These are phyloP conservation scores for Coregonus suidteri DNA, from an alignment of 2,797 vertebrate genomes.

Conservation along the genomic window DNA sequence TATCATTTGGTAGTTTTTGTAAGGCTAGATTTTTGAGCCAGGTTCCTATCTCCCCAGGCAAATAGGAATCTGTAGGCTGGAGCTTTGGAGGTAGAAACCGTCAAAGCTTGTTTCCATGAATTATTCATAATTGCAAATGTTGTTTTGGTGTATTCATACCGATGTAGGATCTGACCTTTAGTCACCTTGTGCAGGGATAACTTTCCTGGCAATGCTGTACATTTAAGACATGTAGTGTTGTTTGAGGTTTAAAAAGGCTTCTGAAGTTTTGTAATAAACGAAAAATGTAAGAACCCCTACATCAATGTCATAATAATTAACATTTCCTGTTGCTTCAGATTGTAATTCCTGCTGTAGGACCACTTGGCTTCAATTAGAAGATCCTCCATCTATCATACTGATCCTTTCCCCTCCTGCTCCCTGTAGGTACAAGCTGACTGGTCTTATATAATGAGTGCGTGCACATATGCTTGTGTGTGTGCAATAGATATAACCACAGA, in stretches of 20 bases:
- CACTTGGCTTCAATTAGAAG: too few species aligned
- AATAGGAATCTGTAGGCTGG: background rate
- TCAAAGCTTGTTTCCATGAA: background rate
- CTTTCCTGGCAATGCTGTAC: too few species aligned
- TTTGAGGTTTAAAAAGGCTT: too few species aligned
- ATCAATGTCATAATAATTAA: too few species aligned
- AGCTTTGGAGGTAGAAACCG: background rate
- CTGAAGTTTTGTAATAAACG: too few species aligned
- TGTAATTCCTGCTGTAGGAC: too few species aligned
- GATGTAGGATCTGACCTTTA: too few species aligned
- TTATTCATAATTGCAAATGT: conserved; percentile 12
- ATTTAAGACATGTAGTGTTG: too few species aligned
- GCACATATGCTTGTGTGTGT: background rate
- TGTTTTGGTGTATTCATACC: conserved; percentile 5
- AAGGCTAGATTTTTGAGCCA: background rate
- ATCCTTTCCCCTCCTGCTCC: background rate
- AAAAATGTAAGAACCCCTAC: too few species aligned
- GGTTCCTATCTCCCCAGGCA: conserved; percentile 12
- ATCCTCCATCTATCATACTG: too few species aligned
- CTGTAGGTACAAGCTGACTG: background rate
- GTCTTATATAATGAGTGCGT: background rate
- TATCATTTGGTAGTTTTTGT: conserved; percentile 5
- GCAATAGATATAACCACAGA: background rate
- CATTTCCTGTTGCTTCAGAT: too few species aligned
- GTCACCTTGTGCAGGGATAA: too few species aligned